phyloP scores from a whole-genome alignment of 2,797 vertebrate species.

The Helarctos malayanus region DNA sequence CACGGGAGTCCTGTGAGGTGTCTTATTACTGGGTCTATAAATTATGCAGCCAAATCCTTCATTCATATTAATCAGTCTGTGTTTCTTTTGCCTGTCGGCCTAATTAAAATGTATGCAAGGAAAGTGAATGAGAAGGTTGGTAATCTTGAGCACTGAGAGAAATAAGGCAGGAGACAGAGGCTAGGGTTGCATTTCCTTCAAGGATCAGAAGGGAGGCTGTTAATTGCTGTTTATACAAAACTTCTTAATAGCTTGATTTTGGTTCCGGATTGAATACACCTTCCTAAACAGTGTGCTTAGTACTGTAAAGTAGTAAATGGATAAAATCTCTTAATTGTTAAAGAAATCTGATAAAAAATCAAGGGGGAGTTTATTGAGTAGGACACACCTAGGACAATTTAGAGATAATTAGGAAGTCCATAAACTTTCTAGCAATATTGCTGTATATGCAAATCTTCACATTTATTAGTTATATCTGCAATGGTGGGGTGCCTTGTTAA shows the following conservation, averaged over 20 bases:
- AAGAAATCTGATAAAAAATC: conserved; percentile 22
- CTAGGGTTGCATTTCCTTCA: neutral
- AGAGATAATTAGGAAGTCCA: neutral
- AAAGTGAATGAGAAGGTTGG: neutral
- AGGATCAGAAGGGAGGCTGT: neutral
- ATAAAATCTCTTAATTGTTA: neutral
- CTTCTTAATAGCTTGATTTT: neutral
- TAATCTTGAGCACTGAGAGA: neutral
- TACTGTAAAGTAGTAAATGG: neutral
- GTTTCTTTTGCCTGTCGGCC: neutral
- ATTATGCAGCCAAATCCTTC: conserved; percentile 53
- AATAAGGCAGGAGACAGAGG: neutral
- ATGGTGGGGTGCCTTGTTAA: neutral
- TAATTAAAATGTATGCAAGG: neutral
- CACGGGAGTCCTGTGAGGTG: neutral
- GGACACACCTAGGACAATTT: neutral
- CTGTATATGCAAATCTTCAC: neutral
- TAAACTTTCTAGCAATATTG: neutral
- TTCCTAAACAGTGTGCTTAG: neutral
- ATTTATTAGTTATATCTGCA: neutral
- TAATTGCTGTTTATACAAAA: conserved; percentile 26
- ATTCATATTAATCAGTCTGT: conserved; percentile 48
- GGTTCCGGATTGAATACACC: conserved; percentile 1
- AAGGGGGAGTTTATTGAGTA: neutral
- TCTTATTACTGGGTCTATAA: conserved; percentile 50